Percentiles rank a stretch among this genome's conserved stretches.
Conservation (phyloP, 2,113 vertebrate genomes). For the Takifugu flavidus region DNA sequence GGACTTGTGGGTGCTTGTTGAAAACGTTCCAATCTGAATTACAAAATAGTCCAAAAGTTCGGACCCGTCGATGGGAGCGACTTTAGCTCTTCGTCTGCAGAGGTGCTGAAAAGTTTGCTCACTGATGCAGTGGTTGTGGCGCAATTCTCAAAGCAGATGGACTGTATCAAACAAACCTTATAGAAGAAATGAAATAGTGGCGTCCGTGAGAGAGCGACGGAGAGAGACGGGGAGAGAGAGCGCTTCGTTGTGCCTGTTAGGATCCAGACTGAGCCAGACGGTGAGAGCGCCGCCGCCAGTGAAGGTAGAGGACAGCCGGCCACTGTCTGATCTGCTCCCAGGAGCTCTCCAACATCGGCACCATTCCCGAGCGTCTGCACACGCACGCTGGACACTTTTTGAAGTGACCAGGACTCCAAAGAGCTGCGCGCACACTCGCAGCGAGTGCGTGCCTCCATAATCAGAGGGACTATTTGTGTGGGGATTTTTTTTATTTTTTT, state of each 20-base stretch:
- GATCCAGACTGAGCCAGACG: slow-evolving; percentile 22
- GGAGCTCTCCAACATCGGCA: slow-evolving; percentile 35
- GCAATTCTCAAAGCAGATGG: too few species aligned
- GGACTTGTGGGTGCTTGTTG: too few species aligned
- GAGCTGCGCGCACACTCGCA: too few species aligned
- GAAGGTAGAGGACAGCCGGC: slow-evolving; percentile 14
- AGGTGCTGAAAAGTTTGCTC: too few species aligned
- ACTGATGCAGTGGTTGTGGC: too few species aligned
- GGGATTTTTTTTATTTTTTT: neutral
- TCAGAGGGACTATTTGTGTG: neutral
- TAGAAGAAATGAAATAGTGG: too few species aligned
- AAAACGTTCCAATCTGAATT: too few species aligned
- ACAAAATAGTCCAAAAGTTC: too few species aligned
- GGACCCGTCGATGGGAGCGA: too few species aligned
- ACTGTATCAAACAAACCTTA: too few species aligned
- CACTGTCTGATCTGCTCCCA: slow-evolving; percentile 19
- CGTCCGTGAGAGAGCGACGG: neutral
- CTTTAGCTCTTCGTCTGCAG: too few species aligned
- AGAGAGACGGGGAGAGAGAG: neutral
- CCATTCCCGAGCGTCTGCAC: slow-evolving; percentile 16
- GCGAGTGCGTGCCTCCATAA: too few species aligned
- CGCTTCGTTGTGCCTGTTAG: slow-evolving; percentile 15
- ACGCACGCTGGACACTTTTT: slow-evolving; percentile 14
- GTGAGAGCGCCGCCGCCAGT: slow-evolving; percentile 37
- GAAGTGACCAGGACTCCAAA: neutral